Evolutionary conservation across 1,140 invertebrate genomes (phyloP), one percentile per base, ranked within the genome.

Genomic region (Maconellicoccus hirsutus): DNA sequence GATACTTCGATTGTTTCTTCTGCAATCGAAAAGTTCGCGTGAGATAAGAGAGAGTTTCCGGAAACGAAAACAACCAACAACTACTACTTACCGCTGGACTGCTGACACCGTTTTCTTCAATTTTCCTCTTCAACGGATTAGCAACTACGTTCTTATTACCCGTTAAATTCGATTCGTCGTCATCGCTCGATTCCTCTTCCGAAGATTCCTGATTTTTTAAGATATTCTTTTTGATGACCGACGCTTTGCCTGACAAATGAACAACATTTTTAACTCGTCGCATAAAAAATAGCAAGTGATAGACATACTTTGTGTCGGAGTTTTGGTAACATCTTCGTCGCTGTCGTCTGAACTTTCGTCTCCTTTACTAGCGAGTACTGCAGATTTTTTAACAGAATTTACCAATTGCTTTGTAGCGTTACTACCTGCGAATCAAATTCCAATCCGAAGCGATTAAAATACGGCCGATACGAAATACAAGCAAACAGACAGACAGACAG

Each of bases 251-350:
- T 33, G 12, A n/a, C n/a, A n/a, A n/a, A n/a, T n/a, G n/a, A n/a
- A n/a, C n/a, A n/a, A n/a, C n/a, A n/a, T n/a, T n/a, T n/a, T n/a
- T n/a, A n/a, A n/a, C n/a, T n/a, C n/a, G n/a, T n/a, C n/a, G n/a
- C n/a, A n/a, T n/a, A n/a, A n/a, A n/a, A n/a, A n/a, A n/a, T n/a
- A n/a, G n/a, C n/a, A n/a, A n/a, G n/a, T n/a, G n/a, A n/a, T n/a
- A n/a, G n/a, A 33, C 29, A 12, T 33, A 66, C 61, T 66, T 10
- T 10, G 1, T 14, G 10, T 16, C 3, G 61, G 61, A 10, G 25
- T 23, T 66, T 66, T 66, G 4, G 61, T 66, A 4, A 66, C 61
- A 23, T 66, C 61, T 23, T 66, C 21, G 25, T 66, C 61, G 22
- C 61, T 66, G 21, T 66, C 61, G 22, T 66, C 61, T 33, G 29